These are phyloP conservation scores for Puffinus mauretanicus DNA, from an alignment of 2,113 vertebrate genomes.

Conservation along the genomic window DNA sequence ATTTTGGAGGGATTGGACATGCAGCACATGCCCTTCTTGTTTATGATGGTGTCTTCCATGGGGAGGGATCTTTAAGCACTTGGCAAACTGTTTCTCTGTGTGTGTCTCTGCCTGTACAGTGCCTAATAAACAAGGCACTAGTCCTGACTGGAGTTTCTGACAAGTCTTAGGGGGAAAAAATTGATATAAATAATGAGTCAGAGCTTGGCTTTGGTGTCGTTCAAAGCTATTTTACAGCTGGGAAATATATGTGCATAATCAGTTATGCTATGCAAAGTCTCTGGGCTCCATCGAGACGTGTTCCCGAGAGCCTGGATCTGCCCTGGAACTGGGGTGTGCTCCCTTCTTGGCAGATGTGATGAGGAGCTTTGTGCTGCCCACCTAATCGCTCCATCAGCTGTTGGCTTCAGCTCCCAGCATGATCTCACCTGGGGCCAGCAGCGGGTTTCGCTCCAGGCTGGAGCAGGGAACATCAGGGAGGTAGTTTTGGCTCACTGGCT, in stretches of 20 bases:
- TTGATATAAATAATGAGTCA: neutral
- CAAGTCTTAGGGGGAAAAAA: neutral
- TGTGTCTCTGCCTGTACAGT: neutral
- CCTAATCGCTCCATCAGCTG: neutral
- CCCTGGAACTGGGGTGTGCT: neutral
- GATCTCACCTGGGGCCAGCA: fast-evolving
- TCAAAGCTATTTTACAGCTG: neutral
- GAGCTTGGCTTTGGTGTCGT: neutral
- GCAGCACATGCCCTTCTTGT: neutral
- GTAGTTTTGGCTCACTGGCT: neutral
- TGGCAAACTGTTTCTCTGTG: neutral
- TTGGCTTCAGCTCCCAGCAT: neutral
- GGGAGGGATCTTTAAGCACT: neutral
- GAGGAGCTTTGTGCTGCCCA: neutral
- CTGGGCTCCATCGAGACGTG: neutral
- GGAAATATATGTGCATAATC: neutral
- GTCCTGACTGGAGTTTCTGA: neutral
- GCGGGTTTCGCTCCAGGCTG: neutral
- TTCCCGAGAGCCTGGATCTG: neutral
- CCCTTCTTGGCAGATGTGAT: neutral
- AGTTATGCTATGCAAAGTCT: neutral
- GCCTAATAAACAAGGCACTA: neutral
- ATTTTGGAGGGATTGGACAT: neutral
- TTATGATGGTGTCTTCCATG: neutral
- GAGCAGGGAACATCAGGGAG: neutral